Evolutionary conservation across 1,140 invertebrate species (phyloP).

Genomic region (Bombus fervidus): DNA sequence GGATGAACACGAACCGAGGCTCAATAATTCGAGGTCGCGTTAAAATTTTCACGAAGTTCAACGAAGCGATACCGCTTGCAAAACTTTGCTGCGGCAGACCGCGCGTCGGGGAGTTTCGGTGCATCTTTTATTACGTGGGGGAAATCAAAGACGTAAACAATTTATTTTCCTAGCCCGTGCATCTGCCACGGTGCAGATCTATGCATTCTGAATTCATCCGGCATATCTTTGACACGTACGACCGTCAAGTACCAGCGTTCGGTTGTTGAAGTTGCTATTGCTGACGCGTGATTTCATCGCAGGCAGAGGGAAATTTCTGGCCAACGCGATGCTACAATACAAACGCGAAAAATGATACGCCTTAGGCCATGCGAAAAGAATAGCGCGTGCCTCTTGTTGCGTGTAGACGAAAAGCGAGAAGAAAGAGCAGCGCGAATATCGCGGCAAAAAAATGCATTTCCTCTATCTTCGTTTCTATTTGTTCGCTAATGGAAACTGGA

Average conservation of each 20-base stretch:
- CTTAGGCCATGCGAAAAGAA: slow-evolving; percentile 31
- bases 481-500: neutral
- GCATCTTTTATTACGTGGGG: slow-evolving; percentile 46
- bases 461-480: neutral
- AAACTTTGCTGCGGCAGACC: neutral
- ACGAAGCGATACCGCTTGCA: slow-evolving; percentile 2
- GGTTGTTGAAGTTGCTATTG: neutral
- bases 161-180: slow-evolving; percentile 24
- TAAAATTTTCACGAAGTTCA: slow-evolving; percentile 22
- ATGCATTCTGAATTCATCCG: slow-evolving; percentile 21
- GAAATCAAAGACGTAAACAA: slow-evolving; percentile 47
- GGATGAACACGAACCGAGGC: neutral
- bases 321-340: neutral
- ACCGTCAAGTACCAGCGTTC: neutral
- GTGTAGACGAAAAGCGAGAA: neutral
- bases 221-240: neutral
- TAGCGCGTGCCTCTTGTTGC: neutral
- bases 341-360: slow-evolving; percentile 24
- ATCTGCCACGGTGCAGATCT: neutral
- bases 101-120: neutral
- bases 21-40: neutral
- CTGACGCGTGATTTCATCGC: slow-evolving; percentile 30
- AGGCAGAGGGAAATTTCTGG: neutral
- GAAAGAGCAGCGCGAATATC: neutral
- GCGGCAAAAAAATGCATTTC: neutral